Conservation (phyloP, 2,888 invertebrate genomes). For the Cheilosia grossa region DNA sequence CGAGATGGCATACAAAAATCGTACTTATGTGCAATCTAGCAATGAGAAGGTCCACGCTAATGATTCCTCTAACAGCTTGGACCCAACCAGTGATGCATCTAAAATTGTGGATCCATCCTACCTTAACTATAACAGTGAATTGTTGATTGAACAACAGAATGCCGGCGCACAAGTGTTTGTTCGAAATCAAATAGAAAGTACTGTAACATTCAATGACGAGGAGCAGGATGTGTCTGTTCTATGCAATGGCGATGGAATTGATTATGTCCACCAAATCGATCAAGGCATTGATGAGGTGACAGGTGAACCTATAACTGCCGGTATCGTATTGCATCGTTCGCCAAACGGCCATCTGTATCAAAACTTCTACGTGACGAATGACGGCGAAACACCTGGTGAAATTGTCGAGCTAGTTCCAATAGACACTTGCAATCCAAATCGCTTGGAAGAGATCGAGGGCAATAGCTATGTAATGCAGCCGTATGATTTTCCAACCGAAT, state of each 20-base stretch:
- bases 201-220: constrained; percentile 27
- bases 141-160: constrained; percentile 21
- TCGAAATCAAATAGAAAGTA: constrained; percentile 14
- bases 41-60: constrained; percentile 8
- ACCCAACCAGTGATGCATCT: background rate
- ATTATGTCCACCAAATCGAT: constrained; percentile 43
- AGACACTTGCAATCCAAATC: constrained; percentile 26
- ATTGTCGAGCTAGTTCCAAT: constrained; percentile 71
- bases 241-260: constrained; percentile 20
- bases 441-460: constrained; percentile 10
- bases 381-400: constrained; percentile 36
- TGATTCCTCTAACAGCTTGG: background rate
- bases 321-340: constrained; percentile 68
- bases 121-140: constrained; percentile 35
- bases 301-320: constrained; percentile 28
- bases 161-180: constrained; percentile 13
- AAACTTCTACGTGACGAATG: constrained; percentile 67
- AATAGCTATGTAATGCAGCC: constrained; percentile 57
- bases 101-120: constrained; percentile 38
- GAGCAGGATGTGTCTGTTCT: constrained; percentile 8
- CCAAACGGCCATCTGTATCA: constrained; percentile 76
- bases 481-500: constrained; percentile 52
- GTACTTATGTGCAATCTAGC: background rate
- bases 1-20: constrained; percentile 3
- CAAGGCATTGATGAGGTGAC: constrained; percentile 21